A percentile compares a stretch with the other conserved stretches of the same genome.
phyloP scores from a whole-genome alignment of 2,888 invertebrate species.

The Antheraea yamamai region DNA sequence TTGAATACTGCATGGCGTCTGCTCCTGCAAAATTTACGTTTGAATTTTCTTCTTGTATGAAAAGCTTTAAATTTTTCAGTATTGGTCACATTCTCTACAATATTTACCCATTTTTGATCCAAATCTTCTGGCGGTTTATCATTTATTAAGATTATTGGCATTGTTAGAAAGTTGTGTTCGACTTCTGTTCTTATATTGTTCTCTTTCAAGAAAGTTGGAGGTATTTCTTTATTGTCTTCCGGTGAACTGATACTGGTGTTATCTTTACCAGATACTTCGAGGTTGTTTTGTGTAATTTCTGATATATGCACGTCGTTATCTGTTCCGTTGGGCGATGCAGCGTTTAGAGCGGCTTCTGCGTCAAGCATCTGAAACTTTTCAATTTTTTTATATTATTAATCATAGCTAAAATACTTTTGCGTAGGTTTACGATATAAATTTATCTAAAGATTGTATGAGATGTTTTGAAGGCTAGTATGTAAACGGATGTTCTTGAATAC shows the following conservation, averaged over 20 bases:
- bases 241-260: conserved; percentile 49
- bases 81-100: conserved; percentile 55
- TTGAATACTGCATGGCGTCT: conserved; percentile 65
- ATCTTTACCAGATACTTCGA: conserved; percentile 59
- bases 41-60: conserved; percentile 58
- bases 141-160: conserved; percentile 72
- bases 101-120: conserved; percentile 64
- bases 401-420: conserved; percentile 18
- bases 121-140: conserved; percentile 71
- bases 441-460: not conserved
- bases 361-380: conserved; percentile 60
- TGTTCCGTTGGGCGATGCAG: conserved; percentile 39
- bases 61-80: conserved; percentile 62
- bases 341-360: conserved; percentile 61
- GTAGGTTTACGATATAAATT: conserved; percentile 10
- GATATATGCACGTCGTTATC: conserved; percentile 50
- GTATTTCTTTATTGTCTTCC: conserved; percentile 48
- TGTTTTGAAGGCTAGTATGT: not conserved
- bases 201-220: conserved; percentile 48
- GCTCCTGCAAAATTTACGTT: conserved; percentile 66
- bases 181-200: conserved; percentile 40
- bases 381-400: conserved; percentile 19
- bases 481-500: conserved; percentile 10
- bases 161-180: conserved; percentile 42
- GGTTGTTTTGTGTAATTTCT: conserved; percentile 53